Evolutionary conservation across 1,140 invertebrate genomes (phyloP), one percentile per base, ranked within the genome.

Genomic region (Oreohelix idahoensis): DNA sequence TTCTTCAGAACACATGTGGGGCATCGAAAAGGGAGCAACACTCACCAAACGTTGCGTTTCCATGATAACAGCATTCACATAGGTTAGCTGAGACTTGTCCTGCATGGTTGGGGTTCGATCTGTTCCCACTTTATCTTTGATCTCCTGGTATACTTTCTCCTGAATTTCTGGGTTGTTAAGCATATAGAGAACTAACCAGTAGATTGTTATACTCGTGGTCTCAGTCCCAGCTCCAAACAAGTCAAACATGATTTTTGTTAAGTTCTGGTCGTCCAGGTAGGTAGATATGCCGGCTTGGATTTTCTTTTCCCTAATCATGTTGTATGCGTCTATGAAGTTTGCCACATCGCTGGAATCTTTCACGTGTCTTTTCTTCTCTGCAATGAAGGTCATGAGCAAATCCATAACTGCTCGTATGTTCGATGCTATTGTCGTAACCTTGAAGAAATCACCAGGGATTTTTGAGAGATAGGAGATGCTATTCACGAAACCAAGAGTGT

Each of bases 111-210:
- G 85, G 10, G 29, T 42, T 23, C 87, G 42, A 11, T 42, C 53
- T 36, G 32, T 23, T 5, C 85, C 83, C 13, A 87, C 75, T 20
- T 80, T 83, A 75, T 77, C 39, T 85, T 98, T 97, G 32, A 99
- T 93, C 92, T 99, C 97, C 78, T 97, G 95, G 92, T 97, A 96
- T 0, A 98, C 96, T 26, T 95, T 95, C 38, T 93, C 94, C 90
- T 97, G 96, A 0, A 96, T 94, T 1, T 95, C 92, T 23, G 95
- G 95, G 93, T 96, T 92, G n/a, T 94, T 90, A 0, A 96, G 95
- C 94, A 98, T 95, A 86, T 95, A 96, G 13, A 98, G 92, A 26
- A 98, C 92, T 86, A 96, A 96, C 97, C 97, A 99, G 38, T 95
- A 94, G 17, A 98, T 90, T 0, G 97, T 97, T 0, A 95, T 95